Percentiles rank a stretch among this genome's conserved stretches.
Evolutionary conservation across 2,113 vertebrate genomes (phyloP).

Genomic region (Ctenomys sociabilis): DNA sequence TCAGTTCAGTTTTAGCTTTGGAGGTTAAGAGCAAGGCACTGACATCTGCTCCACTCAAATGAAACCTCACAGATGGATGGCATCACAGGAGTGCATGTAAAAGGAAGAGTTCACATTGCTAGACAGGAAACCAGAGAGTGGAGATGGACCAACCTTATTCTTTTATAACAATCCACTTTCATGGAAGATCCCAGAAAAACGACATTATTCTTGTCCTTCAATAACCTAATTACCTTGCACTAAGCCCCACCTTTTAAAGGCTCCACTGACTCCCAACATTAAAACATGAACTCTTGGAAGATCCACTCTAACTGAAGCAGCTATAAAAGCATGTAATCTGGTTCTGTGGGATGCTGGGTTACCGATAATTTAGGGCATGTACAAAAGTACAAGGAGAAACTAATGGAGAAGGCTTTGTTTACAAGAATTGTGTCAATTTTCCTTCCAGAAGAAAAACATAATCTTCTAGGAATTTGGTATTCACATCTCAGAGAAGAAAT

Average conservation of each 20-base stretch:
- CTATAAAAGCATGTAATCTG: constrained; percentile 4
- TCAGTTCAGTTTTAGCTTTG: neutral
- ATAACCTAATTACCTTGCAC: neutral
- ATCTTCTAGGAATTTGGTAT: constrained; percentile 73
- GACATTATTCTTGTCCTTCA: neutral
- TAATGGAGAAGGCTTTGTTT: constrained; percentile 44
- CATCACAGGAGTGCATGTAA: neutral
- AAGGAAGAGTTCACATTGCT: neutral
- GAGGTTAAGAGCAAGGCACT: neutral
- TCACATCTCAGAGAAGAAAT: constrained; percentile 81
- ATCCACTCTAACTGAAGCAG: neutral
- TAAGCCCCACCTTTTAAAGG: neutral
- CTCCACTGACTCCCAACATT: neutral
- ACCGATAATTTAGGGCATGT: constrained; percentile 25
- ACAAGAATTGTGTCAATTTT: constrained; percentile 60
- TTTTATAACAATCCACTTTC: neutral
- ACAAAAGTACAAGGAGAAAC: neutral
- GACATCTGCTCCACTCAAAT: neutral
- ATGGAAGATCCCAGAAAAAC: neutral
- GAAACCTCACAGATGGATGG: neutral
- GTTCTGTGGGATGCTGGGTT: constrained; percentile 14
- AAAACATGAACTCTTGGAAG: neutral
- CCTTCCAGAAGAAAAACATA: constrained; percentile 72
- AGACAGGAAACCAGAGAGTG: neutral
- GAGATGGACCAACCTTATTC: neutral